Percentiles rank a stretch among this genome's conserved stretches.
These are phyloP conservation scores for Leuciscus idus DNA, from an alignment of 2,113 vertebrate species.

Conservation along the genomic window DNA sequence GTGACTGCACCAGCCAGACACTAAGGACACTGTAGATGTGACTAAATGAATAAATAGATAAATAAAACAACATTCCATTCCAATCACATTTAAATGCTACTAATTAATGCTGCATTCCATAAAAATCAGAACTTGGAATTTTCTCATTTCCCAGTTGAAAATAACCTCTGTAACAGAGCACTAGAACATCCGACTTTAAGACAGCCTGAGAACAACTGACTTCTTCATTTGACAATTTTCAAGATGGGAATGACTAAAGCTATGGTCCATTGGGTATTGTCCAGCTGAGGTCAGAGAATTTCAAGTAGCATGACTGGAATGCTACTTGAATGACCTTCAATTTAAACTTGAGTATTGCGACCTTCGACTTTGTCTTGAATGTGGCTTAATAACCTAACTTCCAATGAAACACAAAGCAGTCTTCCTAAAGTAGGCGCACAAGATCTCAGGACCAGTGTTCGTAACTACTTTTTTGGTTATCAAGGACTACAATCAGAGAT, in stretches of 20 bases:
- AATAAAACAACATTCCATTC: background rate
- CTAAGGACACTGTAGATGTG: background rate
- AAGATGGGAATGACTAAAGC: background rate
- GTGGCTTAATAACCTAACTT: constrained; percentile 2
- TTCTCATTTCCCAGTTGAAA: background rate
- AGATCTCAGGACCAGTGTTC: background rate
- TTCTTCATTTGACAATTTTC: background rate
- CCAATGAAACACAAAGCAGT: background rate
- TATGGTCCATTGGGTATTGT: background rate
- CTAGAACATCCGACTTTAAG: background rate
- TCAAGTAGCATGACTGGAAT: background rate
- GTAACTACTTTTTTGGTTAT: too few species aligned
- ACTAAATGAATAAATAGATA: background rate
- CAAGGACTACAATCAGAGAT: too few species aligned
- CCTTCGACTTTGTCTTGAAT: background rate
- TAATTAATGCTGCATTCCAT: background rate
- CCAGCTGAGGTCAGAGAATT: background rate
- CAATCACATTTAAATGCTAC: background rate
- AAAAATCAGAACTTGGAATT: background rate
- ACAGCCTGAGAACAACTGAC: background rate
- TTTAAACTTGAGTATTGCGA: background rate
- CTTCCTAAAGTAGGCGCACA: background rate
- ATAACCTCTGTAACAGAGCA: background rate
- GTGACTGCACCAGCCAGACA: constrained; percentile 20
- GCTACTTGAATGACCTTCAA: background rate